These are phyloP conservation scores for Myotis lucifugus DNA, from an alignment of 2,113 vertebrate genomes.

Conservation along the genomic window DNA sequence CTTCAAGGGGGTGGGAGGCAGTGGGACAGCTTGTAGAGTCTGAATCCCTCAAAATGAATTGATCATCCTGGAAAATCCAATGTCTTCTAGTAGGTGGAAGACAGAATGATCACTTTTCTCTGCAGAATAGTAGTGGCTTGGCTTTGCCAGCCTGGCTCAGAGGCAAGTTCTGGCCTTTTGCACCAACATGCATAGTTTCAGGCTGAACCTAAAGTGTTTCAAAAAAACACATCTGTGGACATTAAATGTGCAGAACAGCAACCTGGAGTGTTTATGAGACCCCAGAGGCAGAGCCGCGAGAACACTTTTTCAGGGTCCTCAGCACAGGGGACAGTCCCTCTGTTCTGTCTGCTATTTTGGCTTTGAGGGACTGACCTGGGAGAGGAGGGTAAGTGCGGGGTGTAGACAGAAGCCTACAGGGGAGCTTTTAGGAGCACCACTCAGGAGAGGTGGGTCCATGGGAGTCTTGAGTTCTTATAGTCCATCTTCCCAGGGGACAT, in stretches of 20 bases:
- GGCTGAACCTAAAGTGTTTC: neutral
- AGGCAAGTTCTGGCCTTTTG: neutral
- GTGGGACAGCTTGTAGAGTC: fast-evolving
- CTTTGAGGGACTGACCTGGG: neutral
- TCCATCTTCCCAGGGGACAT: neutral
- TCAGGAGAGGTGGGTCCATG: neutral
- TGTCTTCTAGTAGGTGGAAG: neutral
- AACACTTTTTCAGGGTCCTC: neutral
- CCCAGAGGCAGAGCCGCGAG: too few relatives aligned
- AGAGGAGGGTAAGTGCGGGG: neutral
- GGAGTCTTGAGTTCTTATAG: neutral
- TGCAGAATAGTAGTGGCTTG: neutral
- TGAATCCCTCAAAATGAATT: neutral
- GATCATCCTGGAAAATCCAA: neutral
- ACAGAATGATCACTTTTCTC: neutral
- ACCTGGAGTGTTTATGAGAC: neutral
- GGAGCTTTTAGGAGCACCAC: neutral
- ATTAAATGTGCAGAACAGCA: neutral
- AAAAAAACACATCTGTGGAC: too few relatives aligned
- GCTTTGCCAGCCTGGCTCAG: neutral
- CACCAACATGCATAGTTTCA: fast-evolving
- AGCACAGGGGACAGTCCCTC: neutral
- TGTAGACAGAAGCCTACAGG: neutral
- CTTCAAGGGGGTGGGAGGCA: fast-evolving
- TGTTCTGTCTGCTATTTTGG: neutral